Percentiles rank a stretch among this genome's conserved stretches.
Conservation (phyloP, 2,888 invertebrate genomes). For the Drosophila lacicola region DNA sequence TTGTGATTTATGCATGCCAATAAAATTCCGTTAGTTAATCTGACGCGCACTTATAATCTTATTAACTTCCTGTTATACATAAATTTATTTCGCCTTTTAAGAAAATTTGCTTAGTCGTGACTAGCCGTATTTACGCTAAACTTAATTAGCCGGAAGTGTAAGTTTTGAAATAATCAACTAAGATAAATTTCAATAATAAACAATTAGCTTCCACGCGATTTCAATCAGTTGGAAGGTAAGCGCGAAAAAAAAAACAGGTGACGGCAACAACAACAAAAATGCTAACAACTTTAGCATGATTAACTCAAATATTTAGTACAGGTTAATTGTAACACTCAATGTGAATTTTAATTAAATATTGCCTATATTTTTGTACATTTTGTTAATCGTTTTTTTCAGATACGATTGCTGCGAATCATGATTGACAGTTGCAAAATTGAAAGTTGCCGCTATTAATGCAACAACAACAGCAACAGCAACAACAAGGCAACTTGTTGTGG, state of each 20-base stretch:
- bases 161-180: slow-evolving; percentile 40
- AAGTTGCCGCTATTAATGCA: slow-evolving; percentile 48
- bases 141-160: slow-evolving; percentile 71
- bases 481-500: slow-evolving; percentile 16
- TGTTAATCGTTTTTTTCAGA: slow-evolving; percentile 30
- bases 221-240: slow-evolving; percentile 26
- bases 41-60: slow-evolving; percentile 13
- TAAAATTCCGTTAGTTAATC: slow-evolving; percentile 30
- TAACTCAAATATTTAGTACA: slow-evolving; percentile 27
- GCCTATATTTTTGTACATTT: slow-evolving; percentile 34
- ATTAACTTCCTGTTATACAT: slow-evolving; percentile 57
- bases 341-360: slow-evolving; percentile 40
- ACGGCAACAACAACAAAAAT: slow-evolving; percentile 26
- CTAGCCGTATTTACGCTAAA: slow-evolving; percentile 55
- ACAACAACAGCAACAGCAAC: slow-evolving; percentile 20
- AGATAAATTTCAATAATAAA: slow-evolving; percentile 31
- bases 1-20: slow-evolving; percentile 28
- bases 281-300: slow-evolving; percentile 21
- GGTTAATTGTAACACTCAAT: slow-evolving; percentile 46
- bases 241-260: slow-evolving; percentile 14
- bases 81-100: slow-evolving; percentile 24
- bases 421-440: slow-evolving; percentile 45
- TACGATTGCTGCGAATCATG: slow-evolving; percentile 15
- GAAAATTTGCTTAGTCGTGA: slow-evolving; percentile 48
- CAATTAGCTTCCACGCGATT: slow-evolving; percentile 44